Percentiles rank a stretch among this genome's conserved stretches.
Evolutionary conservation across 1,140 invertebrate species (phyloP).

Genomic region (Bombus superbus): DNA sequence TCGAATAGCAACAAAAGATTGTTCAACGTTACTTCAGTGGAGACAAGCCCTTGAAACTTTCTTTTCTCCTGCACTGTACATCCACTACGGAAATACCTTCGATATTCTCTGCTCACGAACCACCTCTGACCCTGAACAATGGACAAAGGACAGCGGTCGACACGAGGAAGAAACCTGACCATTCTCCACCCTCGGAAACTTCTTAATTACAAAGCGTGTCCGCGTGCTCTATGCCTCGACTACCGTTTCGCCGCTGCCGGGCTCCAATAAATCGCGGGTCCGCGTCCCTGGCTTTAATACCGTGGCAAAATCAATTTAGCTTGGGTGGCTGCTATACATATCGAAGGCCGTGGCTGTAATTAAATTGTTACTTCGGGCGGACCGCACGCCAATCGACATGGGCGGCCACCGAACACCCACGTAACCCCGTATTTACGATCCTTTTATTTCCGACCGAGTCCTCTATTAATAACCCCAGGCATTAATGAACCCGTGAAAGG

Average conservation of each 20-base stretch:
- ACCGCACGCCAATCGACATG: conserved; percentile 82
- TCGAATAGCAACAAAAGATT: no score
- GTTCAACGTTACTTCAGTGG: no score
- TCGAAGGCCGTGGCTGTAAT: conserved; percentile 78
- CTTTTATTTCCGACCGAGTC: conserved; percentile 70
- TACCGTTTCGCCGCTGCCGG: conserved; percentile 79
- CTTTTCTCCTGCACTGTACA: no score
- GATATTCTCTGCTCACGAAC: no score
- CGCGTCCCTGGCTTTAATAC: conserved; percentile 78
- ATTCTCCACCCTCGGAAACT: conserved; percentile 67
- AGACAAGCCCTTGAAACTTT: no score
- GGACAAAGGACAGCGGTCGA: background rate
- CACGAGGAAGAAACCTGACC: background rate
- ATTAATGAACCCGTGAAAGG: conserved; percentile 69
- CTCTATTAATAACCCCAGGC: conserved; percentile 74
- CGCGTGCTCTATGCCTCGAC: conserved; percentile 74
- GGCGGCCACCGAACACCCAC: conserved; percentile 82
- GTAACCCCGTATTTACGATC: conserved; percentile 71
- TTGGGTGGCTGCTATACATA: conserved; percentile 83
- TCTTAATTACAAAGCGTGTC: conserved; percentile 79
- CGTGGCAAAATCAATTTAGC: conserved; percentile 83
- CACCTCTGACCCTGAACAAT: background rate
- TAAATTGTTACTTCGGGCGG: conserved; percentile 83
- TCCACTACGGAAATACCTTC: no score
- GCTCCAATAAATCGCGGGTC: conserved; percentile 78